phyloP scores from a whole-genome alignment of 2,888 invertebrate genomes.

The Volucella zonaria region DNA sequence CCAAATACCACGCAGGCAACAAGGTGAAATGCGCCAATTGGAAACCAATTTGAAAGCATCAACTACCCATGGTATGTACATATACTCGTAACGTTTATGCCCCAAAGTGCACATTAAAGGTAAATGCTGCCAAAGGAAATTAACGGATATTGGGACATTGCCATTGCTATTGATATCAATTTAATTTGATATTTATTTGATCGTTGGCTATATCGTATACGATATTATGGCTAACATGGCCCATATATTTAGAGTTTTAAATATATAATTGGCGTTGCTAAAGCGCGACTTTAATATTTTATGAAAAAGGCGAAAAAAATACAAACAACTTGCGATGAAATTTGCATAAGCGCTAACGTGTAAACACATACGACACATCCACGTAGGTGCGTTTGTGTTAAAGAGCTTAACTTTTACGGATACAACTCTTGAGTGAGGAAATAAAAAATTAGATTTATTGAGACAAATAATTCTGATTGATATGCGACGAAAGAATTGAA shows the following conservation, averaged over 20 bases:
- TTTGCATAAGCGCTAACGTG: conserved; percentile 53
- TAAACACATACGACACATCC: not conserved
- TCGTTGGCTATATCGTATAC: conserved; percentile 55
- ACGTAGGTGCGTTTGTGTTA: conserved; percentile 14
- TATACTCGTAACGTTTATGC: conserved; percentile 32
- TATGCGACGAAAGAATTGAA: conserved; percentile 47
- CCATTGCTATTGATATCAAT: conserved; percentile 49
- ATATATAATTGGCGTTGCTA: conserved; percentile 35
- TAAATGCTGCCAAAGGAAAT: conserved; percentile 53
- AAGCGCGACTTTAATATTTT: conserved; percentile 29
- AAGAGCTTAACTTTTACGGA: conserved; percentile 4
- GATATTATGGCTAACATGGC: conserved; percentile 57
- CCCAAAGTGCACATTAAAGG: conserved; percentile 59
- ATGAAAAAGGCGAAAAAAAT: not conserved
- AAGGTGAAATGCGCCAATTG: conserved; percentile 12
- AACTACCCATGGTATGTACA: conserved; percentile 16
- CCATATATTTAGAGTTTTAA: conserved; percentile 67
- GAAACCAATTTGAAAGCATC: conserved; percentile 1
- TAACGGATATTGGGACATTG: conserved; percentile 32
- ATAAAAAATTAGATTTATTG: conserved; percentile 72
- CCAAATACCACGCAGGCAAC: not conserved
- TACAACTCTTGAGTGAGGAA: conserved; percentile 27
- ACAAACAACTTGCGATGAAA: conserved; percentile 11
- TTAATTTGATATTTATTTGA: conserved; percentile 60
- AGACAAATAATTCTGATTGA: conserved; percentile 69